Conservation (phyloP, 2,113 vertebrate species). For the Peromyscus polionotus region DNA sequence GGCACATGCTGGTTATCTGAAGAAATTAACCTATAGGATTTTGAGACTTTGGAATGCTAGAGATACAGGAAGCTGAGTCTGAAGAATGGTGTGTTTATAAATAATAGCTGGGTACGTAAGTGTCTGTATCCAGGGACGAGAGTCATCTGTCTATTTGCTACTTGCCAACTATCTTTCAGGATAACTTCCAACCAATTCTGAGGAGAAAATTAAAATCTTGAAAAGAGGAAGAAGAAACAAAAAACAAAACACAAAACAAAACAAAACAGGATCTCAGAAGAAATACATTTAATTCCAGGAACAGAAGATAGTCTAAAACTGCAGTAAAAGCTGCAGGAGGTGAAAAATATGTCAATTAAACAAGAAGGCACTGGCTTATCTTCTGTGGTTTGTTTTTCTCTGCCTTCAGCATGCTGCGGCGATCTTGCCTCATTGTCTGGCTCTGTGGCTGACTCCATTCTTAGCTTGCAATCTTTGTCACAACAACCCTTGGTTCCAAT, state of each 20-base stretch:
- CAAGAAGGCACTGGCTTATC: neutral
- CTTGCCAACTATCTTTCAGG: neutral
- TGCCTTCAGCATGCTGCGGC: neutral
- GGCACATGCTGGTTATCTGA: neutral
- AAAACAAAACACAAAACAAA: neutral
- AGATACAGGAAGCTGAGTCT: neutral
- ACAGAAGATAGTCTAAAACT: constrained; percentile 33
- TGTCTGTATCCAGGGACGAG: neutral
- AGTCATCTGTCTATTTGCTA: neutral
- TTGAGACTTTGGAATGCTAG: neutral
- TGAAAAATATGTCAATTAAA: constrained; percentile 18
- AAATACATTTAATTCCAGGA: neutral
- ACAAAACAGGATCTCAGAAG: neutral
- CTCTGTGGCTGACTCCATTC: neutral
- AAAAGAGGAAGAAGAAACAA: neutral
- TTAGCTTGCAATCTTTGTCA: neutral
- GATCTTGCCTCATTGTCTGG: neutral
- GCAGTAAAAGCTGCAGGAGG: neutral
- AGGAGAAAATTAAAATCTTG: constrained; percentile 25
- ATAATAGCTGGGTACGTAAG: neutral
- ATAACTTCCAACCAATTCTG: neutral
- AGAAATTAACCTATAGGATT: neutral
- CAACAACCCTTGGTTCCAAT: neutral
- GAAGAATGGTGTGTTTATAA: neutral
- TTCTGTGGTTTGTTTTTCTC: neutral